Percentiles rank a stretch among this genome's conserved stretches.
Evolutionary conservation across 1,140 invertebrate species (phyloP).

Genomic region (Dryas iulia): DNA sequence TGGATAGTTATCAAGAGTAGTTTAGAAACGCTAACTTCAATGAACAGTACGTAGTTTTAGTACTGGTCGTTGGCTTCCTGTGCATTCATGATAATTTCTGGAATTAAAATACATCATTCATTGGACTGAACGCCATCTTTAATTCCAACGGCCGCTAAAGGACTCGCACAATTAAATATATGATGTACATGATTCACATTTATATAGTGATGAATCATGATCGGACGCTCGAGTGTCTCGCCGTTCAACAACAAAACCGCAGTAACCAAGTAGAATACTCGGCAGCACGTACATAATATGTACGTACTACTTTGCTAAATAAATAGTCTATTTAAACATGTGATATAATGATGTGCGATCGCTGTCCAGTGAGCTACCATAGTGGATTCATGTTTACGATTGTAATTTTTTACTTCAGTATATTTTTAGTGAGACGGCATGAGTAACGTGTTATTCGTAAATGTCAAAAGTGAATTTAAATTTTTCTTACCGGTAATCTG

Average conservation of each 20-base stretch:
- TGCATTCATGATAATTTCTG: slow-evolving; percentile 48
- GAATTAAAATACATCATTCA: slow-evolving; percentile 57
- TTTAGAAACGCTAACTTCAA: slow-evolving; percentile 18
- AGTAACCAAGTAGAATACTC: slow-evolving; percentile 48
- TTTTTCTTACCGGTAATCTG: slow-evolving; percentile 33
- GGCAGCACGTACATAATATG: slow-evolving; percentile 36
- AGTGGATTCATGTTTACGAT: slow-evolving; percentile 72
- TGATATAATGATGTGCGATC: slow-evolving; percentile 74
- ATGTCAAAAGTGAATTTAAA: slow-evolving; percentile 68
- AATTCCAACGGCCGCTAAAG: slow-evolving; percentile 42
- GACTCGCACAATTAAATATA: slow-evolving; percentile 49
- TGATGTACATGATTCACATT: slow-evolving; percentile 64
- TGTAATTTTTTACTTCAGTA: slow-evolving; percentile 75
- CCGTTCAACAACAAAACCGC: slow-evolving; percentile 56
- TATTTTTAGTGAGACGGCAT: slow-evolving; percentile 68
- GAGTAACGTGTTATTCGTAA: slow-evolving; percentile 72
- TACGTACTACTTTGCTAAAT: slow-evolving; percentile 48
- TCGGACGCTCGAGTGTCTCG: slow-evolving; percentile 56
- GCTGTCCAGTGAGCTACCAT: slow-evolving; percentile 61
- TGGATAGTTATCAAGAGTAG: slow-evolving; percentile 3
- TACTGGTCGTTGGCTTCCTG: slow-evolving; percentile 47
- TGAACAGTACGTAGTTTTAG: slow-evolving; percentile 9
- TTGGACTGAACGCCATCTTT: slow-evolving; percentile 51
- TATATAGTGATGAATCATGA: slow-evolving; percentile 69
- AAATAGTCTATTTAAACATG: slow-evolving; percentile 74